Evolutionary conservation across 1,140 invertebrate genomes (phyloP), one percentile per base, ranked within the genome.

Genomic region (Trichogramma pretiosum): DNA sequence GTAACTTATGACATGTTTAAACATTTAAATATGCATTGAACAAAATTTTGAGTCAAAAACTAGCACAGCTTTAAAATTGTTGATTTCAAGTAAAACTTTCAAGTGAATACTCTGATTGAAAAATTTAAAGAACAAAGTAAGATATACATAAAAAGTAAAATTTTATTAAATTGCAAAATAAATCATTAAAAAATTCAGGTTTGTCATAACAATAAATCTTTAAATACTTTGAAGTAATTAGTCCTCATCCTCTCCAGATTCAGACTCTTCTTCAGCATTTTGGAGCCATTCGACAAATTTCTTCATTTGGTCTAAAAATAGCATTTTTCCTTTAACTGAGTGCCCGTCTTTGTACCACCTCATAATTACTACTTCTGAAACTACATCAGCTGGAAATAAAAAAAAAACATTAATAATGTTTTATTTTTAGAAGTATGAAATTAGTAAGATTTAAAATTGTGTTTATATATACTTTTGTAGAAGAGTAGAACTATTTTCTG

Each of bases 281-380:
- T 95, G 87, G 24, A 97, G 76, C 93, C 93, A 97, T 70, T 97
- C 92, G 35, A 96, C 80, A 68, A 97, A 96, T 74, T 91, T 89
- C 73, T 92, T 93, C 86, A 94, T 94, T 77, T 97, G 93, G 61
- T 95, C 91, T 56, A 96, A 80, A 77, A 97, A 97, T 75, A 94
- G 86, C 75, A 90, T 86, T 77, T 95, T 96, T 49, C 93, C 93
- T 73, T 96, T 96, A 46, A 84, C 77, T 45, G 87, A 91, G 72
- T 94, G 92, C 39, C 84, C 81, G 59, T 93, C 88, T 63, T 88
- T 87, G 75, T 90, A 93, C 92, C 92, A 96, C 71, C 89, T 90
- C 46, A 93, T 74, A 61, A 96, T 93, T 37, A 85, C 83, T 67
- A 89, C 89, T 75, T 95, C 93, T 2, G 87, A 89, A 43, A 96